Evolutionary conservation across 2,113 vertebrate genomes (phyloP), one percentile per base, ranked within the genome.

Genomic region (Sitta europaea): DNA sequence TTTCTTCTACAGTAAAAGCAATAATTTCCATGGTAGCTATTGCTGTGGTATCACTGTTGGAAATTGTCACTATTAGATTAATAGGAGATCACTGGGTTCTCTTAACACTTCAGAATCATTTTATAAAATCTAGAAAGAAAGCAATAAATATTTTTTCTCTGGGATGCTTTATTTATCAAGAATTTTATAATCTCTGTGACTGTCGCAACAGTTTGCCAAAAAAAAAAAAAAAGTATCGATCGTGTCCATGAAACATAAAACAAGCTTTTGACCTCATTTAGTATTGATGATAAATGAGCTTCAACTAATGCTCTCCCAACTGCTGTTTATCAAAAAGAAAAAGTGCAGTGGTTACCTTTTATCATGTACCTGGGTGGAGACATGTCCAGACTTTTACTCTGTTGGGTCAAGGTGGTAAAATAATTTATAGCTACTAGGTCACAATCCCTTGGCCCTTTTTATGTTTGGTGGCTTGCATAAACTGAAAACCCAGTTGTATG

Each of bases 261-360:
- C 25, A 77, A 71, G 54, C 87, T 93, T 90, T 90, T 93, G 73
- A 55, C 74, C 57, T 88, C 23, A 71, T 58, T 53, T 82, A 35
- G 63, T 14, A 36, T 58, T 28, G n/a, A 45, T 82, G 73, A 87
- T 81, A 77, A 84, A 77, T 71, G 47, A 85, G 53, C 71, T 62
- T 89, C 54, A 59, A 1, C 16, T 83, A 65, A 50, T 58, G 38
- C 14, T 88, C 29, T 63, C 29, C 38, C 28, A 15, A 5, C 16
- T 47, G 68, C 62, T 77, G 12, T 92, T 95, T 81, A 86, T 36
- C 72, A 93, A 50, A 12, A 70, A 57, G 59, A 94, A 68, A 27
- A 84, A 92, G 77, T 91, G 58, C 92, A 96, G 70, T 59, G 57
- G 36, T 94, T 91, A 25, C 62, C 27, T 75, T 93, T 93, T 94